Evolutionary conservation across 2,888 invertebrate genomes (phyloP).

Genomic region (Lepidonotus clava): DNA sequence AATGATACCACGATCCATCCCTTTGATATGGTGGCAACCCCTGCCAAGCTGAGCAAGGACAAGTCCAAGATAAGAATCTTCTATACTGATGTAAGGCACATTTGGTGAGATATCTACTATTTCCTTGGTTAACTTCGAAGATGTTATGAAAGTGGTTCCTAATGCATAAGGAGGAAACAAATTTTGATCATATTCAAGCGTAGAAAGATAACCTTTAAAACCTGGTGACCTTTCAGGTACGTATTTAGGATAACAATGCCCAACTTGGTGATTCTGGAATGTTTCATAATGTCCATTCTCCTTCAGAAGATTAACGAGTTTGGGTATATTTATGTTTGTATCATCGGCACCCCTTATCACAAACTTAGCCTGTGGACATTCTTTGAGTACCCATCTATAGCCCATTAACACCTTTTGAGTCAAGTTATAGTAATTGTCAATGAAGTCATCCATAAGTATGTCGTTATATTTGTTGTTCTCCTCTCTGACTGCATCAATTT

Average conservation of each 20-base stretch:
- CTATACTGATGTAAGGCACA: neutral
- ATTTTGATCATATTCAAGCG: neutral
- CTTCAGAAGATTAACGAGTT: no score
- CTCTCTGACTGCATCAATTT: neutral
- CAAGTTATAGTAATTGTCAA: neutral
- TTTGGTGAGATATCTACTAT: neutral
- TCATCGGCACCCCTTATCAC: neutral
- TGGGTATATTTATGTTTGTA: no score
- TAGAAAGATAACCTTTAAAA: neutral
- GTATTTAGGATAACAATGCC: neutral
- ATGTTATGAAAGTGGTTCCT: neutral
- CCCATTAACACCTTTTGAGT: slow-evolving; percentile 22
- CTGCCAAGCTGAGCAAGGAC: neutral
- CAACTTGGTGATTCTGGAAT: slow-evolving; percentile 23
- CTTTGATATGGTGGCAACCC: slow-evolving; percentile 19
- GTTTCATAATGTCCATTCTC: neutral
- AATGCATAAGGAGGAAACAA: neutral
- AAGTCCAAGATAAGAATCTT: slow-evolving; percentile 6
- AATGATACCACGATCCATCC: neutral
- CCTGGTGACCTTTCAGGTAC: neutral
- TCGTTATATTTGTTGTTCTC: neutral
- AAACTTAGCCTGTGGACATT: slow-evolving; percentile 5
- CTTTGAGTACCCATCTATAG: neutral
- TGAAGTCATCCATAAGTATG: neutral
- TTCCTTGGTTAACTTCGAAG: neutral